Conservation (phyloP, 2,113 vertebrate species). For the Octodon degus region DNA sequence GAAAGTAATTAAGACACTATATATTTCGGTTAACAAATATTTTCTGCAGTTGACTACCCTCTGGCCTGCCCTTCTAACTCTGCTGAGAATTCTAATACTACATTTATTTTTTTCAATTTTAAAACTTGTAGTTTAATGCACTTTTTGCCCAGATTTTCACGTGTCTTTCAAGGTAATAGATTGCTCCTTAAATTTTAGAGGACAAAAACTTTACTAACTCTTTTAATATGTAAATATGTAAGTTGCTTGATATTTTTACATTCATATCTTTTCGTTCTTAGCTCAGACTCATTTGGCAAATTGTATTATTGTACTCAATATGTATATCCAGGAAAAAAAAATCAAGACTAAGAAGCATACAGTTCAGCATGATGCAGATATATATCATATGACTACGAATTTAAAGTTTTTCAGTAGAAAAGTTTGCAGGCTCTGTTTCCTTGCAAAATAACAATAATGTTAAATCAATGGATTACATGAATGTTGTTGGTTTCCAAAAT, state of each 20-base stretch:
- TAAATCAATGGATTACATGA: background rate
- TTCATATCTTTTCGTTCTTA: slow-evolving; percentile 29
- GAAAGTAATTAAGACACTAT: background rate
- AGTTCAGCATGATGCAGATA: background rate
- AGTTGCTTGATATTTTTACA: background rate
- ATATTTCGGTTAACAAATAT: background rate
- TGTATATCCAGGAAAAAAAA: background rate
- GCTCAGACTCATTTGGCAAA: background rate
- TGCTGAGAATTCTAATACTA: background rate
- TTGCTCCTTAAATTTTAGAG: background rate
- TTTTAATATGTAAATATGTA: background rate
- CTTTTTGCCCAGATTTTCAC: background rate
- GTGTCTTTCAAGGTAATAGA: slow-evolving; percentile 21
- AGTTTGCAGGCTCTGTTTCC: background rate
- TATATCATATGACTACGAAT: background rate
- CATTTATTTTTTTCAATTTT: background rate
- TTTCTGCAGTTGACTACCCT: background rate
- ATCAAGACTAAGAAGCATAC: background rate
- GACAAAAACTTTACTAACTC: background rate
- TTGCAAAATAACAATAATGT: background rate
- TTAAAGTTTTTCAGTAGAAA: background rate
- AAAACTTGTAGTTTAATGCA: background rate
- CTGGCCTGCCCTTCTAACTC: background rate
- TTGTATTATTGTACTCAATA: background rate
- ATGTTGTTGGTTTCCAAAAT: background rate